These are phyloP conservation scores for Taxidea taxus DNA, from an alignment of 2,113 vertebrate species.

Conservation along the genomic window DNA sequence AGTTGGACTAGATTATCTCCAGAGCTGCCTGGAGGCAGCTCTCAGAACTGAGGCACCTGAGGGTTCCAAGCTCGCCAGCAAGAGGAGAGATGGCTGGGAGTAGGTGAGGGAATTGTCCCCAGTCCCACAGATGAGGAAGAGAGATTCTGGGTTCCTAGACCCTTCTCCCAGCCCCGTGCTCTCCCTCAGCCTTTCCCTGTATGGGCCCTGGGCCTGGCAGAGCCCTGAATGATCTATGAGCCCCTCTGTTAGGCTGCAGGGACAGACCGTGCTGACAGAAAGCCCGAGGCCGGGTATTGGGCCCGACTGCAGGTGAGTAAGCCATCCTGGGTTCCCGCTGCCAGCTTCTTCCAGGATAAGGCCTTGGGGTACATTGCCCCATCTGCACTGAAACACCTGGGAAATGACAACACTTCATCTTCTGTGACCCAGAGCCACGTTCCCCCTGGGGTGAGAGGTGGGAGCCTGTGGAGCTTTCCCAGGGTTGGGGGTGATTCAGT, in stretches of 20 bases:
- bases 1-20: neutral
- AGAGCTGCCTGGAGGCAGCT: neutral
- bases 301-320: neutral
- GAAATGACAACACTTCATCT: neutral
- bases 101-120: neutral
- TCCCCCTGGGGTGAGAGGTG: neutral
- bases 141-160: neutral
- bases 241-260: neutral
- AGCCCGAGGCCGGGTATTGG: neutral
- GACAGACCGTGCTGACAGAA: neutral
- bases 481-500: neutral
- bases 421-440: neutral
- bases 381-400: neutral
- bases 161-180: neutral
- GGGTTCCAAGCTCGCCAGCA: neutral
- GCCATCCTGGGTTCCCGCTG: neutral
- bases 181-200: neutral
- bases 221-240: neutral
- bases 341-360: neutral
- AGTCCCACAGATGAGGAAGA: neutral
- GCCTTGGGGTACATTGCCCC: neutral
- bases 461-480: neutral
- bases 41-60: neutral
- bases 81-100: neutral
- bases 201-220: neutral